These are phyloP conservation scores for Epistrophe grossulariae DNA, from an alignment of 2,888 invertebrate species.

Conservation along the genomic window DNA sequence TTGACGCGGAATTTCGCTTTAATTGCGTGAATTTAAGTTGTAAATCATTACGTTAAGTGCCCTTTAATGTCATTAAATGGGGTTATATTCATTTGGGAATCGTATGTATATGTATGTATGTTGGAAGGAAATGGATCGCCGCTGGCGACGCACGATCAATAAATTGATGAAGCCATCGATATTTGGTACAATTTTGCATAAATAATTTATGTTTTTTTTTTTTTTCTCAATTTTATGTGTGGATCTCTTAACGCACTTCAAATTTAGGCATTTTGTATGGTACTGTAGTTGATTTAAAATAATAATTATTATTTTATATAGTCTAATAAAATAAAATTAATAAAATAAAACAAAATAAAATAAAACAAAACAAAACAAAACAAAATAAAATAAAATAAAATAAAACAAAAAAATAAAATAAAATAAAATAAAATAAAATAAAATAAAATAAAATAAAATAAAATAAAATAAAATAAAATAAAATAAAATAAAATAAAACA, in stretches of 20 bases:
- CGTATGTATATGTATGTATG: conserved; percentile 22
- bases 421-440: no score
- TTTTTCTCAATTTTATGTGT: conserved; percentile 21
- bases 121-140: conserved; percentile 47
- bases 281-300: background rate
- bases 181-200: conserved; percentile 57
- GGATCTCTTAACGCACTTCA: conserved; percentile 52
- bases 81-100: conserved; percentile 79
- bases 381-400: no score
- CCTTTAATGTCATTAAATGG: conserved; percentile 81
- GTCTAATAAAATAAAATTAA: no score
- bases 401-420: no score
- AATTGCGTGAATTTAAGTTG: conserved; percentile 83
- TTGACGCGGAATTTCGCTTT: conserved; percentile 79
- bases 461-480: no score
- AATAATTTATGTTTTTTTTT: conserved; percentile 17
- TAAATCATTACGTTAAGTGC: conserved; percentile 83
- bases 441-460: no score
- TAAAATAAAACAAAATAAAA: no score
- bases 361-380: no score
- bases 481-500: no score
- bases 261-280: conserved; percentile 32
- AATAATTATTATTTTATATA: no score
- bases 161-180: conserved; percentile 65
- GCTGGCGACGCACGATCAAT: conserved; percentile 52